A percentile compares a stretch with the other conserved stretches of the same genome.
phyloP scores from a whole-genome alignment of 2,888 invertebrate genomes.

The Protodeltote pygarga region DNA sequence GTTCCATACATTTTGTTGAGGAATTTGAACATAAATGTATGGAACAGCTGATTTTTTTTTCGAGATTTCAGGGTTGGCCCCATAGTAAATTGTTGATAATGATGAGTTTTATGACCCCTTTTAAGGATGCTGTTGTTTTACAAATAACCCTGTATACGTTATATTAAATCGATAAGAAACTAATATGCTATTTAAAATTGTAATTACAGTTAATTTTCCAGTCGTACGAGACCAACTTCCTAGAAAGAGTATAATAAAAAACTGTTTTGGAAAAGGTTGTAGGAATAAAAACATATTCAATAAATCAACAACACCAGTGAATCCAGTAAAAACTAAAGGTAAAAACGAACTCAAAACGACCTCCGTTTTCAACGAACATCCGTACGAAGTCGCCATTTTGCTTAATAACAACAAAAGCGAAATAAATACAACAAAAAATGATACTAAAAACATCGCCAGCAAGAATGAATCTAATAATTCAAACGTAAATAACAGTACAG shows the following conservation, averaged over 20 bases:
- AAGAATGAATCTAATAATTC: conserved; percentile 3
- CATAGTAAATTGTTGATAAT: too few species aligned
- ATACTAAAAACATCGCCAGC: conserved; percentile 17
- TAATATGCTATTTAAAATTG: neutral
- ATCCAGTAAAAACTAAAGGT: conserved; percentile 53
- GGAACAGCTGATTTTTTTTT: too few species aligned
- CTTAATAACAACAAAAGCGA: conserved; percentile 53
- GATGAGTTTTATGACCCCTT: too few species aligned
- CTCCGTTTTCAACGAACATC: conserved; percentile 68
- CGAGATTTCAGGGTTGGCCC: too few species aligned
- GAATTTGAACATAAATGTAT: too few species aligned
- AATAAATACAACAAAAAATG: conserved; percentile 12
- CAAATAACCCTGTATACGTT: neutral
- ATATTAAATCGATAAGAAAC: too few species aligned
- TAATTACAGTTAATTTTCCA: conserved; percentile 37
- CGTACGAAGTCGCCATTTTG: conserved; percentile 68
- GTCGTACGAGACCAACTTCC: conserved; percentile 47
- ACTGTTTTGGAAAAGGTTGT: conserved; percentile 45
- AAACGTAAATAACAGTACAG: neutral
- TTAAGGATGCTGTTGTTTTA: too few species aligned
- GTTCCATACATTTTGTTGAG: too few species aligned
- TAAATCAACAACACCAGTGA: conserved; percentile 18
- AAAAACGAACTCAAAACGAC: conserved; percentile 56
- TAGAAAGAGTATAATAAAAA: conserved; percentile 53
- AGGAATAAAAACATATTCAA: conserved; percentile 31